phyloP scores from a whole-genome alignment of 2,797 vertebrate genomes.

The Oreochromis grahami region DNA sequence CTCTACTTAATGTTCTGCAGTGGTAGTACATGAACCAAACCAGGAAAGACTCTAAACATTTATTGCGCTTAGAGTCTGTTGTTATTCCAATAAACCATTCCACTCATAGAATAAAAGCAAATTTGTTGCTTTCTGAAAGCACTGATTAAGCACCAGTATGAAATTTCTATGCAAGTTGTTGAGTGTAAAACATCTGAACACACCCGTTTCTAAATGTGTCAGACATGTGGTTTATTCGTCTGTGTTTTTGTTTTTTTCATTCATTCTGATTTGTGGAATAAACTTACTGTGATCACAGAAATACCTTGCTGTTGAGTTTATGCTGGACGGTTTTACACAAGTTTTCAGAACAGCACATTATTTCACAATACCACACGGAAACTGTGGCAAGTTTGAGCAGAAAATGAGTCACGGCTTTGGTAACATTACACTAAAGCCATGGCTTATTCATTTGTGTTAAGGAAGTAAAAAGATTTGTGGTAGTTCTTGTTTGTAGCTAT shows the following conservation, averaged over 20 bases:
- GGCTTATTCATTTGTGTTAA: neutral
- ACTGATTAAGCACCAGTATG: slow-evolving; percentile 18
- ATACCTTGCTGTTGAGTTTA: neutral
- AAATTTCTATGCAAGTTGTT: neutral
- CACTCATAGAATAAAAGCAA: neutral
- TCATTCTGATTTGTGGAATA: slow-evolving; percentile 17
- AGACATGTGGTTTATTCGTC: neutral
- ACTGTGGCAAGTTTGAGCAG: neutral
- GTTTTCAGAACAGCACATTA: neutral
- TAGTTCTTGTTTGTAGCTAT: neutral
- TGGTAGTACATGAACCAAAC: neutral
- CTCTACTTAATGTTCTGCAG: neutral
- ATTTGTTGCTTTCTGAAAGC: neutral
- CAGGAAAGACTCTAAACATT: neutral
- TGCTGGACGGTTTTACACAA: neutral
- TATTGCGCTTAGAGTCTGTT: neutral
- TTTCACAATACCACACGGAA: neutral
- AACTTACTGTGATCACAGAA: neutral
- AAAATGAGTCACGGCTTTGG: neutral
- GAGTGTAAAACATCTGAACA: neutral
- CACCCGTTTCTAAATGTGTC: neutral
- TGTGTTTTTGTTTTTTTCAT: neutral
- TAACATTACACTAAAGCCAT: neutral
- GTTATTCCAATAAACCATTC: neutral
- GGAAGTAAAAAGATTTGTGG: neutral